These are phyloP conservation scores for Tetragnatha versicolor DNA, from an alignment of 1,140 invertebrate genomes.

Conservation along the genomic window DNA sequence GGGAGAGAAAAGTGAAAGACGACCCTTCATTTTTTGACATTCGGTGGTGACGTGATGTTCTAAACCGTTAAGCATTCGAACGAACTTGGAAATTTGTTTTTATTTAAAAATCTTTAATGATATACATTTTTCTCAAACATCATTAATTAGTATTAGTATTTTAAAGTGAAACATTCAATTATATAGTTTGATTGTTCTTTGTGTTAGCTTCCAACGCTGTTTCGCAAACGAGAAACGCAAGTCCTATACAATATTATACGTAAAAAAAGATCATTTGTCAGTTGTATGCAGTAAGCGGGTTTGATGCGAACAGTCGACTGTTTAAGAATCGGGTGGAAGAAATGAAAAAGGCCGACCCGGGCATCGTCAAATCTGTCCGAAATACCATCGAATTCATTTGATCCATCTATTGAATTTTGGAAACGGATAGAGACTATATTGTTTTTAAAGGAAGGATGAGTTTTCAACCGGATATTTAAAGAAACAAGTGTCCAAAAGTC, in stretches of 20 bases:
- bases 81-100: slow-evolving; percentile 34
- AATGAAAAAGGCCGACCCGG: slow-evolving; percentile 39
- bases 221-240: slow-evolving; percentile 38
- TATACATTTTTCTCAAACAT: slow-evolving; percentile 44
- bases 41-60: slow-evolving; percentile 54
- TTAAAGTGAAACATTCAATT: slow-evolving; percentile 49
- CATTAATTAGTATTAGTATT: too few species aligned
- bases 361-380: slow-evolving; percentile 29
- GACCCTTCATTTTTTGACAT: slow-evolving; percentile 14
- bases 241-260: slow-evolving; percentile 16
- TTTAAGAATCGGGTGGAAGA: slow-evolving; percentile 47
- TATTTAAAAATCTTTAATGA: slow-evolving; percentile 47
- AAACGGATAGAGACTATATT: too few species aligned
- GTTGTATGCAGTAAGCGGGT: slow-evolving; percentile 47
- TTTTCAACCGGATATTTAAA: too few species aligned
- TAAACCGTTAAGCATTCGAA: slow-evolving; percentile 54
- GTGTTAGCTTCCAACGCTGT: slow-evolving; percentile 49
- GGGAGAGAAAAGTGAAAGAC: slow-evolving; percentile 1
- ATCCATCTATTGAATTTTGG: too few species aligned
- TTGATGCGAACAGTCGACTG: slow-evolving; percentile 39
- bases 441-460: too few species aligned
- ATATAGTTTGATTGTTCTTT: slow-evolving; percentile 55
- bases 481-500: too few species aligned
- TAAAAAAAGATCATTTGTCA: slow-evolving; percentile 33
- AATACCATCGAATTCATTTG: too few species aligned